A percentile compares a stretch with the other conserved stretches of the same genome.
phyloP scores from a whole-genome alignment of 2,888 invertebrate genomes.

The Stratiomys singularior region DNA sequence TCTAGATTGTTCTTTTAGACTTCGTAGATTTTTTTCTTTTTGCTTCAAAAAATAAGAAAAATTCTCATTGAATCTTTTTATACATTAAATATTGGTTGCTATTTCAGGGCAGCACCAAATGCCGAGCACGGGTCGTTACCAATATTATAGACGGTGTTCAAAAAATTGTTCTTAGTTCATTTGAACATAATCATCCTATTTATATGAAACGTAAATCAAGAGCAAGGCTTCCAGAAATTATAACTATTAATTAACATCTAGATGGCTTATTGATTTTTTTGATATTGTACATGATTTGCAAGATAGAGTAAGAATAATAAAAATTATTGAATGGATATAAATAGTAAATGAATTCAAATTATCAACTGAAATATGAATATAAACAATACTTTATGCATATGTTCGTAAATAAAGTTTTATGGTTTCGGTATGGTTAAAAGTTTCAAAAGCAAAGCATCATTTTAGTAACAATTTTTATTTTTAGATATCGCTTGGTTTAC shows the following conservation, averaged over 20 bases:
- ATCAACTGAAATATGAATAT: background rate
- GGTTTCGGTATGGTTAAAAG: background rate
- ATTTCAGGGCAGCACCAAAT: slow-evolving; percentile 64
- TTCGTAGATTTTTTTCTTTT: too few species aligned
- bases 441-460: background rate
- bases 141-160: slow-evolving; percentile 63
- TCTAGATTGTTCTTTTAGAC: too few species aligned
- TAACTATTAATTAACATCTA: background rate
- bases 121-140: slow-evolving; percentile 64
- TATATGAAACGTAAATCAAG: slow-evolving; percentile 59
- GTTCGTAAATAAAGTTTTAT: background rate
- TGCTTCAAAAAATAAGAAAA: too few species aligned
- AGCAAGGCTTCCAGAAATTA: background rate
- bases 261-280: background rate
- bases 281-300: background rate
- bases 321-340: background rate
- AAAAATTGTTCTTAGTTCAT: slow-evolving; percentile 62
- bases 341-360: background rate
- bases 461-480: slow-evolving; percentile 21
- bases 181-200: slow-evolving; percentile 61
- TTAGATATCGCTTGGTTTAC: slow-evolving; percentile 60
- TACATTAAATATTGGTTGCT: background rate
- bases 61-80: too few species aligned
- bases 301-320: slow-evolving; percentile 1
- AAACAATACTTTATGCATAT: background rate